These are phyloP conservation scores for Halictus quadricinctus DNA, from an alignment of 2,888 invertebrate species.

Conservation along the genomic window DNA sequence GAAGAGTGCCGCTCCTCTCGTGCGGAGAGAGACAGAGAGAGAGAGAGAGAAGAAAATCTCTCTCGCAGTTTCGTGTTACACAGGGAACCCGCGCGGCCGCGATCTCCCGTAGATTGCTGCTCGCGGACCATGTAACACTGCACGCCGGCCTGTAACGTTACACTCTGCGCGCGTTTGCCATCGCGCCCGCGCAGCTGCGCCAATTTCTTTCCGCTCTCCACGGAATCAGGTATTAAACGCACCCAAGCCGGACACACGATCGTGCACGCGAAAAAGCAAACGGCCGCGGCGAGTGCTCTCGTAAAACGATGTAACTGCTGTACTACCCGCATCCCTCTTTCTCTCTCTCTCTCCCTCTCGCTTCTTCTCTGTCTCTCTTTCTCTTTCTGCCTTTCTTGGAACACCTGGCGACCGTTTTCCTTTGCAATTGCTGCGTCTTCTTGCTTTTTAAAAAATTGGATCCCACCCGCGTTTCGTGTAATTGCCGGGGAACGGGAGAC, in stretches of 20 bases:
- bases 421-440: neutral
- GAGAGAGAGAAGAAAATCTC: slow-evolving; percentile 6
- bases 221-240: neutral
- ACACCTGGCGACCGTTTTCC: neutral
- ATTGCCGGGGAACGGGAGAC: neutral
- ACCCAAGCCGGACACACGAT: neutral
- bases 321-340: neutral
- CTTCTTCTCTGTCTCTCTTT: neutral
- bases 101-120: slow-evolving; percentile 45
- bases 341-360: neutral
- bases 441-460: slow-evolving; percentile 3
- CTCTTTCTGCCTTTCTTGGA: neutral
- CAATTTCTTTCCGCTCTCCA: slow-evolving; percentile 4
- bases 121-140: slow-evolving; percentile 47
- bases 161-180: slow-evolving; percentile 22
- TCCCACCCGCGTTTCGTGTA: neutral
- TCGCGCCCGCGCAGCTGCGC: neutral
- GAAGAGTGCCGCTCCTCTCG: neutral
- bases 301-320: neutral
- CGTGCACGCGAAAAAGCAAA: neutral
- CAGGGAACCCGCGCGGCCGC: slow-evolving; percentile 21
- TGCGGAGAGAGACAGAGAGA: slow-evolving; percentile 8
- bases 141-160: slow-evolving; percentile 48
- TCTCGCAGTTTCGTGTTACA: slow-evolving; percentile 45
- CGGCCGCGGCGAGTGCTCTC: neutral